A percentile compares a stretch with the other conserved stretches of the same genome.
Evolutionary conservation across 2,888 invertebrate species (phyloP).

Genomic region (Epiblema foenella): DNA sequence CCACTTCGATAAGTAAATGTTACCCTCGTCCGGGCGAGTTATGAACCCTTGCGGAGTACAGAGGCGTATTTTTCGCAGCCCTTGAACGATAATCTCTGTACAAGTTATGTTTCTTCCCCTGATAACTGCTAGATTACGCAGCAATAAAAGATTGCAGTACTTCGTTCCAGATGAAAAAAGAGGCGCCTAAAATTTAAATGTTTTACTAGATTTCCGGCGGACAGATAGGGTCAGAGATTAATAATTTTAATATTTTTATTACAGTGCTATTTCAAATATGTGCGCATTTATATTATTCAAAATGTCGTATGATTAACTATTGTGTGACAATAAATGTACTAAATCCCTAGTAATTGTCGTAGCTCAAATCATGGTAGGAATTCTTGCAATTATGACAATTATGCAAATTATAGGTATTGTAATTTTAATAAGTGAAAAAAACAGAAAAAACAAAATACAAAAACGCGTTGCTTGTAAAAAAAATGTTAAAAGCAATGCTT

Average conservation of each 20-base stretch:
- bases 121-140: conserved; percentile 36
- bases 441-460: no score
- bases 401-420: no score
- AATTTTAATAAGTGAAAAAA: no score
- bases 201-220: conserved; percentile 20
- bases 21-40: conserved; percentile 74
- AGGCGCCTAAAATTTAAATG: conserved; percentile 30
- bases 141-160: conserved; percentile 26
- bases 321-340: not conserved
- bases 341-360: no score
- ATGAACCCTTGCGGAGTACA: conserved; percentile 68
- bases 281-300: not conserved
- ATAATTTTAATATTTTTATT: conserved; percentile 12
- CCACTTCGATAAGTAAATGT: conserved; percentile 81
- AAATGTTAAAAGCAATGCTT: no score
- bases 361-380: no score
- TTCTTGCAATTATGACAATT: no score
- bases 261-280: not conserved
- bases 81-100: conserved; percentile 49
- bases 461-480: no score
- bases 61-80: conserved; percentile 63
- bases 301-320: not conserved
- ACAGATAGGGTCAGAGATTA: conserved; percentile 10
- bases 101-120: conserved; percentile 28
- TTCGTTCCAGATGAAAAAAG: conserved; percentile 33